phyloP scores from a whole-genome alignment of 2,797 vertebrate species.

The Coranthus polyacanthus region DNA sequence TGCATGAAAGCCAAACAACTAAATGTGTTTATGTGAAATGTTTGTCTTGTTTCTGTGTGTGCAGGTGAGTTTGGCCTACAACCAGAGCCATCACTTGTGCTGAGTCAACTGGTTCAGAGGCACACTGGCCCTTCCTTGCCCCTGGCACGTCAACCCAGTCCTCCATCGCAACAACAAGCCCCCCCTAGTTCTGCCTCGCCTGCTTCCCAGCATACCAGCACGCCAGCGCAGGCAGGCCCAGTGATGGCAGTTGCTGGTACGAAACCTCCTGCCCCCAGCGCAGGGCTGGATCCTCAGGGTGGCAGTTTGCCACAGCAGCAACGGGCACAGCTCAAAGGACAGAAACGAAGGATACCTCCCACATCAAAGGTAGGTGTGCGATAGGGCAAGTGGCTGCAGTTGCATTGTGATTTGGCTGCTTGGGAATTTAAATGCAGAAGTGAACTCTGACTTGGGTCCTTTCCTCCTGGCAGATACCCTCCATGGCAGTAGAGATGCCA shows the following conservation, averaged over 20 bases:
- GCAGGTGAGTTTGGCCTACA: conserved; percentile 93
- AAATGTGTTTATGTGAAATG: not conserved
- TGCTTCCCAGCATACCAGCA: conserved; percentile 70
- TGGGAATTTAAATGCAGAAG: not conserved
- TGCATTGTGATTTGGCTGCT: not conserved
- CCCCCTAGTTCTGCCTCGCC: conserved; percentile 66
- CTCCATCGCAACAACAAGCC: conserved; percentile 83
- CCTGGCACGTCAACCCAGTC: conserved; percentile 81
- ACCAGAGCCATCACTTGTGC: conserved; percentile 95
- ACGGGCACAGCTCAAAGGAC: conserved; percentile 90
- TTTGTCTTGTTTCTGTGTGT: not conserved
- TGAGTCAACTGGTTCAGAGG: conserved; percentile 93
- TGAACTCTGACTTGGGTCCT: not conserved
- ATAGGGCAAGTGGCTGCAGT: not conserved
- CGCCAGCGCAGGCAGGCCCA: conserved; percentile 58
- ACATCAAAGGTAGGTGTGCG: conserved; percentile 88
- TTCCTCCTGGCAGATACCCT: conserved; percentile 86
- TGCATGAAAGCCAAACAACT: not conserved
- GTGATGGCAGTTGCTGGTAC: conserved; percentile 62
- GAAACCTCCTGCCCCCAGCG: conserved; percentile 78
- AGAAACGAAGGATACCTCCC: conserved; percentile 92
- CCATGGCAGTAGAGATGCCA: conserved; percentile 97
- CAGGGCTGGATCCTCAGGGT: conserved; percentile 84
- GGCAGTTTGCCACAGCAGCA: conserved; percentile 86
- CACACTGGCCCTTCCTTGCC: conserved; percentile 85